Base-by-base conservation (phyloP, 1,140 invertebrate species). In the Oedothorax gibbosus region DNA sequence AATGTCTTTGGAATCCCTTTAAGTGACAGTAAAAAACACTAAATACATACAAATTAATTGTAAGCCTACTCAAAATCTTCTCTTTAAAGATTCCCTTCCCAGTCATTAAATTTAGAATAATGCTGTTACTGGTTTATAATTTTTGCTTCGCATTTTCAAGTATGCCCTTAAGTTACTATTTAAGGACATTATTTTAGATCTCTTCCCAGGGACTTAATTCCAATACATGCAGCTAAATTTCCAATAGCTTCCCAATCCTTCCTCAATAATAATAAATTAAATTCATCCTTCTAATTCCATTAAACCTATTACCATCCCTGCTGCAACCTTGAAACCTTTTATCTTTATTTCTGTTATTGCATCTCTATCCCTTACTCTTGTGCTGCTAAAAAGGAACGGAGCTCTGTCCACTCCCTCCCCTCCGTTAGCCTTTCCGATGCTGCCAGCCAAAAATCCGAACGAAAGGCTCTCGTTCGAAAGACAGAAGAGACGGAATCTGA, bases 341-440 rank as follows among this genome's bases (percentile, higher is more conserved):
- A 60, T 51, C 50, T 68, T 20, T 72, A 15, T 76, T 66, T 78
- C 50, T 76, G 53, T 85, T 35, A 85, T 60, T 72, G 21, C 83
- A 78, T 78, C 51, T 73, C 75, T 85, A 15, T 72, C 76, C 83
- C 78, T 21, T 85, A 51, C 72, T 85, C 75, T 85, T 78, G 75
- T 85, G 83, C 83, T 85, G 83, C 83, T 71, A 35, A 35, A 35
- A 49, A 85, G 75, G 83, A 78, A 62, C 65, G 76, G 83, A 78
- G 76, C 66, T 85, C 72, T 72, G 72, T 57, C 65, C 82, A 77
- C 73, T 85, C 82, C 82, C 66, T 85, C 56, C 76, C 83, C 51
- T 85, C 83, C 18, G 75, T 71, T 72, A 78, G 66, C 62, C 76
- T 75, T 51, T 84, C 81, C 57, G 81, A 84, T 68, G 81, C 60